Base-by-base conservation (phyloP, 1,140 invertebrate genomes). In the Streblospio benedicti region DNA sequence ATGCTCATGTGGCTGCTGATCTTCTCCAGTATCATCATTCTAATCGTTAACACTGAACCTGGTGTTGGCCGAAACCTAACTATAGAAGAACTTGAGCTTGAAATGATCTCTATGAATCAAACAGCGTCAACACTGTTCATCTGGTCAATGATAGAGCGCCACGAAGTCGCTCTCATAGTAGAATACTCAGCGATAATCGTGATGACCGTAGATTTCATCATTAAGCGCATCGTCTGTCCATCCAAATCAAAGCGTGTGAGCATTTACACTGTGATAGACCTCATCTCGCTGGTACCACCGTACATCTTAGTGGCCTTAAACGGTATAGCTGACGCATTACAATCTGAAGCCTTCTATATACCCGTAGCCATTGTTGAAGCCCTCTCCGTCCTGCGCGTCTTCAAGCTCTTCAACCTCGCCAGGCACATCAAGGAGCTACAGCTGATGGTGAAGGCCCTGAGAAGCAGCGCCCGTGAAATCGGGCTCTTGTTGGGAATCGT, bases 181-280 rank as follows among this genome's bases (percentile, higher is more conserved):
- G n/a, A n/a, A n/a, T n/a, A n/a, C n/a, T n/a, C n/a, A n/a, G n/a
- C n/a, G n/a, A n/a, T n/a, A n/a, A n/a, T n/a, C n/a, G n/a, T n/a
- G n/a, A n/a, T n/a, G n/a, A 79, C 80, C 1, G 47, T 79, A 2
- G 80, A 81, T 64, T 74, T 81, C 23, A 23, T 78, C 4, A 57
- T 75, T 4, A 73, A 81, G 6, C 71, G 81, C 32, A 58, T 71
- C 4, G 71, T 76, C 1, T 77, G 75, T 54, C 80, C 80, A 4
- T 73, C 70, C 54, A 81, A 80, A 65, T 58, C 70, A 9, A 45
- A 64, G 43, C 81, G 81, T 62, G 70, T 79, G 53, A 79, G 77
- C 63, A 74, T 78, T 62, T 76, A 80, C 50, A 76, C 80, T 64
- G 81, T 81, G 64, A 64, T 80, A 6, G 79, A 81, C 25, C 80